These are phyloP conservation scores for Dicyrtomina minuta DNA, from an alignment of 2,888 invertebrate species.

Conservation along the genomic window DNA sequence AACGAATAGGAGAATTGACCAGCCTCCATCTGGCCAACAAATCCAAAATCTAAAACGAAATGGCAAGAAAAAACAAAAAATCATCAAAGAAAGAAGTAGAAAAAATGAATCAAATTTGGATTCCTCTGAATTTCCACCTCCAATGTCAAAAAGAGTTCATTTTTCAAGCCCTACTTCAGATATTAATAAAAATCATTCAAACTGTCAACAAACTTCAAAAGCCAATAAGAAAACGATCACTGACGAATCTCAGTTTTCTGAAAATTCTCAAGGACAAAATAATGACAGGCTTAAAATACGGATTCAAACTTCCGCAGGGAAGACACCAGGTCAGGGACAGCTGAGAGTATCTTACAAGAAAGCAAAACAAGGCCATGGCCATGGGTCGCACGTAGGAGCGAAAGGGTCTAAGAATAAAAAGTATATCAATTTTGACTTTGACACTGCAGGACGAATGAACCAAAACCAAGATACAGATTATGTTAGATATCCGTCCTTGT, in stretches of 20 bases:
- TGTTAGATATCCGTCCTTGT: no score
- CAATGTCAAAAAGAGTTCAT: constrained; percentile 24
- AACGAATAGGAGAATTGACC: no score
- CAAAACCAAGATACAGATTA: no score
- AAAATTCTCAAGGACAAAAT: neutral
- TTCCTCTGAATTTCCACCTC: constrained; percentile 2
- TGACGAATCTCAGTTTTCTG: neutral
- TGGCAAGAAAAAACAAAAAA: neutral
- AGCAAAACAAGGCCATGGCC: no score
- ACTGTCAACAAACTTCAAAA: neutral
- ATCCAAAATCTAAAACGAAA: neutral
- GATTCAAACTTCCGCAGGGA: neutral
- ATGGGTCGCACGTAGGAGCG: no score
- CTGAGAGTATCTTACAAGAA: neutral
- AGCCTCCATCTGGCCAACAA: no score
- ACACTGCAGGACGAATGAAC: no score
- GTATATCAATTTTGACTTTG: no score
- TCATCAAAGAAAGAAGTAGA: neutral
- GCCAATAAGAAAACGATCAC: neutral
- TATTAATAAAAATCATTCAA: neutral
- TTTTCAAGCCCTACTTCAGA: constrained; percentile 27
- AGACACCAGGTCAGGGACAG: neutral
- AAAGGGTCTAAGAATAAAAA: neutral
- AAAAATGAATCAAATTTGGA: no score
- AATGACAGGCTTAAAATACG: neutral